These are phyloP conservation scores for Trichechus manatus DNA, from an alignment of 2,113 vertebrate species.

Conservation along the genomic window DNA sequence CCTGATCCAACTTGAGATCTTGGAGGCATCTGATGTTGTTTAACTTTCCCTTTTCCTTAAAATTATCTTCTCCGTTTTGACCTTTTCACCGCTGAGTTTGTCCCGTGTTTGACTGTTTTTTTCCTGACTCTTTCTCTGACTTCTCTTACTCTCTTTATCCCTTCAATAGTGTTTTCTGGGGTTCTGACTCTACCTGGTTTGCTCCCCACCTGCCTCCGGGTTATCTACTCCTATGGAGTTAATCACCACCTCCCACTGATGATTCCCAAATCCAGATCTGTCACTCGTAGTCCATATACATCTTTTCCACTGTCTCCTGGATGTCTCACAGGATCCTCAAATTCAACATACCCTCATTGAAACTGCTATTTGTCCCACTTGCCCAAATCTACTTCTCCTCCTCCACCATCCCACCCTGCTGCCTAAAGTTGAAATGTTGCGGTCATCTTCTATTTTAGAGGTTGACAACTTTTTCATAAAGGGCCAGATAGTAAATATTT, in stretches of 20 bases:
- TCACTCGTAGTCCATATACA: neutral
- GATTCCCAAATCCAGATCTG: neutral
- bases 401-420: neutral
- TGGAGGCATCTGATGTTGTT: neutral
- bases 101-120: neutral
- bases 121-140: neutral
- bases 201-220: neutral
- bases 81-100: neutral
- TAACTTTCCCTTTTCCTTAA: neutral
- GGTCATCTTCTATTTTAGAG: neutral
- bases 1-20: neutral
- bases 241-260: neutral
- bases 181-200: neutral
- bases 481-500: neutral
- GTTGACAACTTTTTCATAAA: neutral
- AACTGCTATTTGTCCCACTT: neutral
- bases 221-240: neutral
- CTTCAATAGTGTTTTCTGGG: neutral
- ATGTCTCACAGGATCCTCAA: neutral
- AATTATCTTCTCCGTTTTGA: neutral
- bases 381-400: too few relatives aligned
- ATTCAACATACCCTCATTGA: neutral
- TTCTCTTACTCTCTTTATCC: neutral
- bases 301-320: neutral
- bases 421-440: neutral